Evolutionary conservation across 2,113 vertebrate species (phyloP).

Genomic region (Recurvirostra avosetta): DNA sequence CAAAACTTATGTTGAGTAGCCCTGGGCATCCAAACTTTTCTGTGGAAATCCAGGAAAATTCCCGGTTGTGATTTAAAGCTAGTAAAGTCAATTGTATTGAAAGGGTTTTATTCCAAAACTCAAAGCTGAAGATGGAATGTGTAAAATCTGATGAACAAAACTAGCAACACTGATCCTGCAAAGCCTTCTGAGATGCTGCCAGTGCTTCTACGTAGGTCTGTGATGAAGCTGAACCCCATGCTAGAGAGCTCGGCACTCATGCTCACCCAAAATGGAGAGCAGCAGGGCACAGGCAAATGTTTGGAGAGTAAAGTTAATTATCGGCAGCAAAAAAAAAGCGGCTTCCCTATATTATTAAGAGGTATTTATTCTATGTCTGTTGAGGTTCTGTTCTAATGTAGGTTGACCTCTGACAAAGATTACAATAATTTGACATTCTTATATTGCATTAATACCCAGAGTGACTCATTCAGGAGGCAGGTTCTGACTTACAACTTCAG

Average conservation of each 20-base stretch:
- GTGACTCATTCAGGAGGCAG: not conserved
- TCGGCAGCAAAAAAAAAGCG: not conserved
- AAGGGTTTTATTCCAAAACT: not conserved
- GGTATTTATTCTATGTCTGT: conserved; percentile 13
- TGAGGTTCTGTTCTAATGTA: conserved; percentile 11
- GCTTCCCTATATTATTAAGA: not conserved
- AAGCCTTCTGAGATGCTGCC: not conserved
- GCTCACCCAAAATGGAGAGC: not conserved
- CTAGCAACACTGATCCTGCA: accelerated
- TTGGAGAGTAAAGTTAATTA: conserved; percentile 8
- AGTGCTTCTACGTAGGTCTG: not conserved
- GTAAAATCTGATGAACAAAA: not conserved
- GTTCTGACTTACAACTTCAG: conserved; percentile 9
- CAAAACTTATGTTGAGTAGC: not conserved
- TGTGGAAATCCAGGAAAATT: not conserved
- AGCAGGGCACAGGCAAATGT: not conserved
- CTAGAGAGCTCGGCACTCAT: accelerated
- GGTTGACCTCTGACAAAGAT: conserved; percentile 37
- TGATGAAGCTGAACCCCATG: not conserved
- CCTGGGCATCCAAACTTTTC: not conserved
- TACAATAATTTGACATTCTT: conserved; percentile 30
- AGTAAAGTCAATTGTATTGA: not conserved
- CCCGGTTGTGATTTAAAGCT: not conserved
- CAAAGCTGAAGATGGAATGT: not conserved
- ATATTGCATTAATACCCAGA: not conserved